Evolutionary conservation across 2,113 vertebrate species (phyloP).

Genomic region (Megaceryle torquata): DNA sequence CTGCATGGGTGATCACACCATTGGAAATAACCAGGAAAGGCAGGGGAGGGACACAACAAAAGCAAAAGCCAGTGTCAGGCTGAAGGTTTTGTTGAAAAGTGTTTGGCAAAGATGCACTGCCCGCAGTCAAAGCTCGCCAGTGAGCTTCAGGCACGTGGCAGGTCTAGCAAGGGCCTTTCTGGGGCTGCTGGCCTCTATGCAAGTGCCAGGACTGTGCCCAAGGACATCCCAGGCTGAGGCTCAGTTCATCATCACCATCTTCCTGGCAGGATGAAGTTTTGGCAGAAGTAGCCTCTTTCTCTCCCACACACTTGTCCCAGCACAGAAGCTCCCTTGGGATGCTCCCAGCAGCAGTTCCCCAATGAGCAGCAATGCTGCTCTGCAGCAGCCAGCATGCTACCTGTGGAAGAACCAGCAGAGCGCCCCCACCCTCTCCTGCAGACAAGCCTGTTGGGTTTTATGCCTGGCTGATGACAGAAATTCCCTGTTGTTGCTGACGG

Average conservation of each 20-base stretch:
- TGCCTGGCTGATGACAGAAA: not conserved
- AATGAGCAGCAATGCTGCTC: not conserved
- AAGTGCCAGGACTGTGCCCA: not conserved
- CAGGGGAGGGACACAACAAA: not conserved
- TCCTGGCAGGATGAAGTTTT: not conserved
- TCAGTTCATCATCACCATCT: rapidly evolving
- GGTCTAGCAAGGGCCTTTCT: not conserved
- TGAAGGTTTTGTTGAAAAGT: not conserved
- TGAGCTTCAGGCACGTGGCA: rapidly evolving
- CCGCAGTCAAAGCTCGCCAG: rapidly evolving
- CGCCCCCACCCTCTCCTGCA: not conserved
- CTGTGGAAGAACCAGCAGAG: not conserved
- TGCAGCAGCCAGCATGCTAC: rapidly evolving
- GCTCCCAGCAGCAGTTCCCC: not conserved
- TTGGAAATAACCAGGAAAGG: not conserved
- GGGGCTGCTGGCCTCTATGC: rapidly evolving
- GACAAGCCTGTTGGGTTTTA: not conserved
- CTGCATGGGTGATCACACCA: not conserved
- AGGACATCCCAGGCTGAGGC: not conserved
- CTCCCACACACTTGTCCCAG: rapidly evolving
- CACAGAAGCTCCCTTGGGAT: not conserved
- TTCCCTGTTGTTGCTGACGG: not conserved
- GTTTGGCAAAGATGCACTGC: not conserved
- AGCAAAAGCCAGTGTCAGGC: not conserved
- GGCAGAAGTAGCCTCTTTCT: not conserved